These are phyloP conservation scores for Spheniscus humboldti DNA, from an alignment of 2,797 vertebrate genomes.

Conservation along the genomic window DNA sequence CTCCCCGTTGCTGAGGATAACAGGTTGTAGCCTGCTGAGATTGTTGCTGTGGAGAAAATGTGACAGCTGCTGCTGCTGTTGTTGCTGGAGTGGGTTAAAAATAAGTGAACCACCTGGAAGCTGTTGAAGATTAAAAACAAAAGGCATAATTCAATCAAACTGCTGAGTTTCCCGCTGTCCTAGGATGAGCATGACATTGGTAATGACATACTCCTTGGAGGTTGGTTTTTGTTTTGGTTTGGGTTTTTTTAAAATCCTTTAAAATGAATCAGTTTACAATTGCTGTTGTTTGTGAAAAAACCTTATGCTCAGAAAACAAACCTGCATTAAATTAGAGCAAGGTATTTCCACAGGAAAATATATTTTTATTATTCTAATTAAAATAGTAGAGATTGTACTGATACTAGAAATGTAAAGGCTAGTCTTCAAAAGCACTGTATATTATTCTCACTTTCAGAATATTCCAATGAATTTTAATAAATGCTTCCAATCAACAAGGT, in stretches of 20 bases:
- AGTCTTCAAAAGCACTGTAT: neutral
- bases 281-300: neutral
- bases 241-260: neutral
- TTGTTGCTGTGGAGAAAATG: conserved; percentile 82
- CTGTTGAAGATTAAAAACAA: conserved; percentile 70
- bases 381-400: neutral
- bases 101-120: conserved; percentile 85
- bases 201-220: neutral
- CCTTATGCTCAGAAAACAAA: neutral
- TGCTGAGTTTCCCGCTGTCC: neutral
- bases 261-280: neutral
- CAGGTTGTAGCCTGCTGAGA: conserved; percentile 80
- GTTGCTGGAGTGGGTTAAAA: conserved; percentile 86
- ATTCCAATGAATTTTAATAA: neutral
- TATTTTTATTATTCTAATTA: neutral
- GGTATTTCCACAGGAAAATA: neutral
- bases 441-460: neutral
- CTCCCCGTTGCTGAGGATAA: conserved; percentile 84
- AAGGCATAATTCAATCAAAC: neutral
- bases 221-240: neutral
- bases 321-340: neutral
- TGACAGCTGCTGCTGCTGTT: conserved; percentile 70
- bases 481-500: neutral
- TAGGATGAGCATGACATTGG: neutral
- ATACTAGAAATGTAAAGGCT: neutral